Evolutionary conservation across 2,888 invertebrate genomes (phyloP), one percentile per base, ranked within the genome.

Genomic region (Anticlea derivata): DNA sequence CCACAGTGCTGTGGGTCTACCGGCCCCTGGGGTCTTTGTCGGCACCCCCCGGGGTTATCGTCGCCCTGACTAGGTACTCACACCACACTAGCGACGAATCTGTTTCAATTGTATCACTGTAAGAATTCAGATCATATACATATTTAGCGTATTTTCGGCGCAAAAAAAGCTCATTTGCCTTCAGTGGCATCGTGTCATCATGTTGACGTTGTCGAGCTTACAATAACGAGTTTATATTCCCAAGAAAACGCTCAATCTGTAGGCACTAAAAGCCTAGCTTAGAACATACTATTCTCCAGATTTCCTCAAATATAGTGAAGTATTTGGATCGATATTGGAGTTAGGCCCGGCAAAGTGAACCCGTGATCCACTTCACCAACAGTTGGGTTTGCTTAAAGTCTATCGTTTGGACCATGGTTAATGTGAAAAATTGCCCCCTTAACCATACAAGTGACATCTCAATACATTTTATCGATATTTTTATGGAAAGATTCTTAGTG

Each of bases 11-110:
- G 68, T 67, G 77, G 66, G 74, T 52, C 71, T 77, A 74, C 81
- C 68, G 74, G 75, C 81, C 80, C 85, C 82, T 60, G 81, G 80
- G 81, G 76, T 62, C 87, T 86, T 87, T 87, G 87, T 83, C 86
- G 88, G 87, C 71, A 75, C 78, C 83, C 83, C 87, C 87, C 73
- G 83, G 70, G 61, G 85, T 44, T 73, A 54, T 39, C 63, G 57
- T 68, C 75, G 73, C 64, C 69, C 48, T 12, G 33, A 27, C 7
- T 20, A 1, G 7, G 17, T 8, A 23, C n/a, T 7, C 39, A 23
- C 5, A 8, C 10, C 23, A 52, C 12, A 52, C 51, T 8, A 12
- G 5, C 20, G 39, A 30, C 5, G 23, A 30, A 30, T 31, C 49
- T 50, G 41, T 26, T 38, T 49, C 12, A 11, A 8, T 12, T 11